Evolutionary conservation across 2,888 invertebrate genomes (phyloP).

Genomic region (Anthophora plumipes): DNA sequence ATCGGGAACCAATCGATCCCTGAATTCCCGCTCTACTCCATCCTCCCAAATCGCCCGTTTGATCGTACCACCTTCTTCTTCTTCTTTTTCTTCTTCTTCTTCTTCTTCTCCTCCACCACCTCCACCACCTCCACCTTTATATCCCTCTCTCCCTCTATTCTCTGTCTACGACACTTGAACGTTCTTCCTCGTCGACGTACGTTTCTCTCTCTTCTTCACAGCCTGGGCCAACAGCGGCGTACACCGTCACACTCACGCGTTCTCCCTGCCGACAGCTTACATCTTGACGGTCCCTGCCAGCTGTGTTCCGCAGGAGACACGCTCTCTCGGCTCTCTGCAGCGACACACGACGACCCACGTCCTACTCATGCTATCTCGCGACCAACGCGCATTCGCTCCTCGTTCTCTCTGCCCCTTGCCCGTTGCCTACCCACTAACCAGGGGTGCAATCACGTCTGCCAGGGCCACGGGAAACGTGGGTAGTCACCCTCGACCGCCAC

Average conservation of each 20-base stretch:
- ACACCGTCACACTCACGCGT: constrained; percentile 56
- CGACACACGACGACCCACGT: constrained; percentile 58
- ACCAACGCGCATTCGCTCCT: constrained; percentile 53
- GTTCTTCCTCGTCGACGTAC: too few species aligned
- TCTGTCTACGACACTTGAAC: too few species aligned
- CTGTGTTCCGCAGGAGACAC: constrained; percentile 65
- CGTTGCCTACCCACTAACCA: constrained; percentile 21
- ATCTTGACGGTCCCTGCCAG: constrained; percentile 68
- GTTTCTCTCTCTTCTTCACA: constrained; percentile 18
- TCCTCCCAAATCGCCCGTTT: constrained; percentile 32
- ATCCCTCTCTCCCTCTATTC: too few species aligned
- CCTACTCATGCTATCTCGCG: constrained; percentile 58
- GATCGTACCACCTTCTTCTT: background rate
- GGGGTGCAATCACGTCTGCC: constrained; percentile 11
- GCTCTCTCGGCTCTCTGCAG: constrained; percentile 68
- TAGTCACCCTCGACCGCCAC: constrained; percentile 13
- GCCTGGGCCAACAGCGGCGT: constrained; percentile 51
- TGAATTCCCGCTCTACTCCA: constrained; percentile 58
- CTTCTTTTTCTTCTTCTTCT: background rate
- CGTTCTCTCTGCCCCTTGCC: constrained; percentile 33
- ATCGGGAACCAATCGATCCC: constrained; percentile 71
- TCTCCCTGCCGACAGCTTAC: constrained; percentile 59
- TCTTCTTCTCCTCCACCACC: constrained; percentile 12
- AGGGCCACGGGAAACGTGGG: background rate
- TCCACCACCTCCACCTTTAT: constrained; percentile 2